phyloP scores from a whole-genome alignment of 2,797 vertebrate species.

The Sciurus vulgaris region DNA sequence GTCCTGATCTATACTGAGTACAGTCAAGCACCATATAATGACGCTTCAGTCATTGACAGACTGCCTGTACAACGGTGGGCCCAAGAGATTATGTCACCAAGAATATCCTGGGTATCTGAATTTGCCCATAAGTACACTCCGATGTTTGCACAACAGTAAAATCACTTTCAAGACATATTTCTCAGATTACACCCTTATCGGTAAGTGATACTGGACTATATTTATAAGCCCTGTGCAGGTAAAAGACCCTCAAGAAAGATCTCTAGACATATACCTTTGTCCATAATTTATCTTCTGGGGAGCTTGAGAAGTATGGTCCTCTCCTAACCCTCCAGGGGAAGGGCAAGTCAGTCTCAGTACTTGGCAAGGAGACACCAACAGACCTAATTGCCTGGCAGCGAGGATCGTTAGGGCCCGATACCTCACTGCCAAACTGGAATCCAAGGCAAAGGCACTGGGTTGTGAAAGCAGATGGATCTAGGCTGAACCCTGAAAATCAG shows the following conservation, averaged over 20 bases:
- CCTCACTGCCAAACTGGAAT: fast-evolving
- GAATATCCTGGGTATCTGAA: neutral
- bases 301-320: neutral
- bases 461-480: neutral
- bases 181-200: neutral
- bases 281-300: neutral
- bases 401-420: neutral
- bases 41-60: fast-evolving
- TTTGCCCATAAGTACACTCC: neutral
- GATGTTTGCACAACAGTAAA: neutral
- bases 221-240: neutral
- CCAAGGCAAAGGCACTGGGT: neutral
- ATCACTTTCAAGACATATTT: too few relatives aligned
- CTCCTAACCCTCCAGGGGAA: neutral
- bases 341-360: neutral
- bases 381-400: neutral
- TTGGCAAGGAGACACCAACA: neutral
- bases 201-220: neutral
- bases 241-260: neutral
- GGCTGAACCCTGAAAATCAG: neutral
- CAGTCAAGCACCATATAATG: too few relatives aligned
- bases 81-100: neutral
- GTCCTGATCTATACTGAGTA: neutral
- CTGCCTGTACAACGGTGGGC: too few relatives aligned
- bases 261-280: neutral